Evolutionary conservation across 2,113 vertebrate species (phyloP).

Genomic region (Albula goreensis): DNA sequence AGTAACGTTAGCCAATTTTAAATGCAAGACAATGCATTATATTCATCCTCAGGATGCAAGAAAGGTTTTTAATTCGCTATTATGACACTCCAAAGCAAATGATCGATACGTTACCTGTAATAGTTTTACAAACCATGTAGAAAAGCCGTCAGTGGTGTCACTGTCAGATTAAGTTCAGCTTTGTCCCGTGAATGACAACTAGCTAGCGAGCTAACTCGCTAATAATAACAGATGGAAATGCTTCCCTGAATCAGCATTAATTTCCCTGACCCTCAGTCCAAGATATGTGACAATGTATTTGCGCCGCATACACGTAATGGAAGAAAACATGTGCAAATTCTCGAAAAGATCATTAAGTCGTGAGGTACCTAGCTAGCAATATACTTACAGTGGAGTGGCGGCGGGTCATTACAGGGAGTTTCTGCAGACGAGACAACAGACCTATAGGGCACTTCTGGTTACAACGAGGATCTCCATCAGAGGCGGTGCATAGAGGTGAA

Average conservation of each 20-base stretch:
- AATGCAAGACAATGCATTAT: background rate
- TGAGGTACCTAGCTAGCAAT: background rate
- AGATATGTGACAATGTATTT: background rate
- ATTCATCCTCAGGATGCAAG: background rate
- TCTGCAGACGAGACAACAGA: background rate
- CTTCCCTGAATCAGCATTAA: background rate
- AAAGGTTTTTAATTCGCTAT: background rate
- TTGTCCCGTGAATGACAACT: background rate
- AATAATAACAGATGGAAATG: background rate
- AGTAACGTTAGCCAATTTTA: background rate
- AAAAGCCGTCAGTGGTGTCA: background rate
- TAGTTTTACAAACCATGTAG: background rate
- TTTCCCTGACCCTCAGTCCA: background rate
- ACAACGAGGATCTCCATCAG: background rate
- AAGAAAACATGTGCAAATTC: background rate
- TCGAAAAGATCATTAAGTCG: background rate
- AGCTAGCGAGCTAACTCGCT: background rate
- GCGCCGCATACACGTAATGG: background rate
- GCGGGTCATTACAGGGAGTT: slow-evolving; percentile 21
- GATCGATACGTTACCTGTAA: background rate
- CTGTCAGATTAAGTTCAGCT: slow-evolving; percentile 6
- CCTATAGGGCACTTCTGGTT: background rate
- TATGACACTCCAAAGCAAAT: background rate
- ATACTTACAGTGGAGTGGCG: slow-evolving; percentile 29
- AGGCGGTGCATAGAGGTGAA: background rate